Conservation (phyloP, 1,140 invertebrate species). For the Stegodyphus mimosarum region DNA sequence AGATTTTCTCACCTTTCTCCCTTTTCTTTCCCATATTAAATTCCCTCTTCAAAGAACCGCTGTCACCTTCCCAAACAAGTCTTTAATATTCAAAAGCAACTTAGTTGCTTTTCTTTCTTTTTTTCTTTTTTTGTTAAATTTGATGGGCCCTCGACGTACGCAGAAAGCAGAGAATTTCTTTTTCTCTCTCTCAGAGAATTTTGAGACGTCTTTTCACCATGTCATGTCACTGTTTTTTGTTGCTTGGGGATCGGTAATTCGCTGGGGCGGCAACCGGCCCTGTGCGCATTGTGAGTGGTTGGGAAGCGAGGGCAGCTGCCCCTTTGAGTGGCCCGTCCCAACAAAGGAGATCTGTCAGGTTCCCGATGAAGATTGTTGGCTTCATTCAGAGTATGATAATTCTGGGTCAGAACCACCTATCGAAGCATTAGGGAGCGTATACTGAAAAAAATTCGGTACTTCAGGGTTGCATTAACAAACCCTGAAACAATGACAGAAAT, state of each 20-base stretch:
- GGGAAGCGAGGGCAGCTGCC: constrained; percentile 34
- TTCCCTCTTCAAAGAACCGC: constrained; percentile 1
- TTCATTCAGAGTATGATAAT: constrained; percentile 55
- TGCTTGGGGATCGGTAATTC: not conserved
- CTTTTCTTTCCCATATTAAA: not conserved
- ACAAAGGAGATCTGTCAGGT: constrained; percentile 25
- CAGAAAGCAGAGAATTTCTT: not conserved
- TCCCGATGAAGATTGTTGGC: constrained; percentile 44
- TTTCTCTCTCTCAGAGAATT: not conserved
- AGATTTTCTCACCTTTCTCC: constrained; percentile 15
- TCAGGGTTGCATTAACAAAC: too few relatives aligned
- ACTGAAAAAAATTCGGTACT: too few relatives aligned
- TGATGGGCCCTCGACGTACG: not conserved
- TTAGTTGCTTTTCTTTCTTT: not conserved
- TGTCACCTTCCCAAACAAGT: constrained; percentile 10
- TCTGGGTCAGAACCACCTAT: constrained; percentile 47
- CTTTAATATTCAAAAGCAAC: constrained; percentile 37
- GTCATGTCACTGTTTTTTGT: not conserved
- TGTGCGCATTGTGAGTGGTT: constrained; percentile 14
- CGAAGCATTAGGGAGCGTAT: not conserved
- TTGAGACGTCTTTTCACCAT: not conserved
- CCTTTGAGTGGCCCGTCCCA: constrained; percentile 49
- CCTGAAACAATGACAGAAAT: too few relatives aligned
- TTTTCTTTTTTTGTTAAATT: not conserved
- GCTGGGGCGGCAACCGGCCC: constrained; percentile 9